phyloP scores from a whole-genome alignment of 2,797 vertebrate species.

The Aratinga solstitialis region DNA sequence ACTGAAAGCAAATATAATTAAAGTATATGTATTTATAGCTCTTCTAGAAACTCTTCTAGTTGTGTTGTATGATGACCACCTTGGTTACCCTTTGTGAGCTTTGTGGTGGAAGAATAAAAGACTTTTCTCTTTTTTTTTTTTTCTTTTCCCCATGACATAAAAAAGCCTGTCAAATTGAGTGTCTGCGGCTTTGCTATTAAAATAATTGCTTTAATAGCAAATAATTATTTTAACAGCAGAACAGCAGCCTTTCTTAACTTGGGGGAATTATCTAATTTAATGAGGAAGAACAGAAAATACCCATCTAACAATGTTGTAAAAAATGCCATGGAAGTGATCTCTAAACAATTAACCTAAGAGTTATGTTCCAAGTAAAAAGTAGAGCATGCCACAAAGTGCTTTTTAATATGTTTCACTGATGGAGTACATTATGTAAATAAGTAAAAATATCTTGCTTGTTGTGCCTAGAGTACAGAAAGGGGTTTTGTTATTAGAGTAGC shows the following conservation, averaged over 20 bases:
- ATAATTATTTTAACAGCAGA: slow-evolving; percentile 61
- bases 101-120: not conserved
- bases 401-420: slow-evolving; percentile 54
- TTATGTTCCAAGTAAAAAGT: slow-evolving; percentile 59
- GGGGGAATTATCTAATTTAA: slow-evolving; percentile 56
- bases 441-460: slow-evolving; percentile 35
- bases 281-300: slow-evolving; percentile 64
- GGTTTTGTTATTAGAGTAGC: not conserved
- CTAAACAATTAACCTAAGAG: slow-evolving; percentile 75
- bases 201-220: slow-evolving; percentile 67
- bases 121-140: not conserved
- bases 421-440: slow-evolving; percentile 67
- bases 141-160: not conserved
- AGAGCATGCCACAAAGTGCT: slow-evolving; percentile 66
- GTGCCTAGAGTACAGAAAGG: slow-evolving; percentile 34
- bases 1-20: slow-evolving; percentile 32
- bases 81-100: slow-evolving; percentile 15
- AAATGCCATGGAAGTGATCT: slow-evolving; percentile 67
- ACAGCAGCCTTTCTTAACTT: slow-evolving; percentile 55
- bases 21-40: slow-evolving; percentile 27
- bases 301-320: slow-evolving; percentile 62
- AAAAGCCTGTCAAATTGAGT: slow-evolving; percentile 50
- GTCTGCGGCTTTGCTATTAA: slow-evolving; percentile 57
- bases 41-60: not conserved
- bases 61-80: not conserved